Conservation (phyloP, 2,797 vertebrate genomes). For the Graptemys geographica region DNA sequence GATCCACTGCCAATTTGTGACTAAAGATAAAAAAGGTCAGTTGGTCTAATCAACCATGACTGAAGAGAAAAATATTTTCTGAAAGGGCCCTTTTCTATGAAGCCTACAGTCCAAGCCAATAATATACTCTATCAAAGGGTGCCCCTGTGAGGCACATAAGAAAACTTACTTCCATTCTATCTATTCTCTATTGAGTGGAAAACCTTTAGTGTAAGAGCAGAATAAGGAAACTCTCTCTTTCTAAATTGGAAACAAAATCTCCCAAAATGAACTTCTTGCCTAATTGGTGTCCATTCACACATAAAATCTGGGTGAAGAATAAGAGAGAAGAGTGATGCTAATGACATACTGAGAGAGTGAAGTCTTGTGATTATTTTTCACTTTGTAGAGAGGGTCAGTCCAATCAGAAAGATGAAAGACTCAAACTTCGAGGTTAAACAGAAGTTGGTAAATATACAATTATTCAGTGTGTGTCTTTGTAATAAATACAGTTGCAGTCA, state of each 20-base stretch:
- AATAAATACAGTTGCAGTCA: constrained; percentile 59
- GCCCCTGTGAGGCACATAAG: neutral
- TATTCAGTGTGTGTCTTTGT: constrained; percentile 54
- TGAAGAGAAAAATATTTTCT: neutral
- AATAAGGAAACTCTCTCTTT: neutral
- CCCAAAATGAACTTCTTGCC: neutral
- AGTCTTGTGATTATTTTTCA: constrained; percentile 39
- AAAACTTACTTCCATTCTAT: neutral
- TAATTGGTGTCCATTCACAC: neutral
- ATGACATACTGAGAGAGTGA: constrained; percentile 18
- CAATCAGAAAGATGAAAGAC: neutral
- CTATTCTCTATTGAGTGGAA: neutral
- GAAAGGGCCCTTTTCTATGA: neutral
- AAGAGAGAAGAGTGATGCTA: neutral
- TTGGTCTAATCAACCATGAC: neutral
- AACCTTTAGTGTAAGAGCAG: neutral
- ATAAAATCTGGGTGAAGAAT: neutral
- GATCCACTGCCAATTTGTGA: neutral
- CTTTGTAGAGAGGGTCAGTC: constrained; percentile 35
- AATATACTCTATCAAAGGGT: neutral
- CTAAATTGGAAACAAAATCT: neutral
- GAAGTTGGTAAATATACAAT: constrained; percentile 75
- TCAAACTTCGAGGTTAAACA: constrained; percentile 52
- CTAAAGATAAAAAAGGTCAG: neutral
- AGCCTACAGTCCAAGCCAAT: neutral